phyloP scores from a whole-genome alignment of 2,113 vertebrate genomes.

The Orthonyx spaldingii region DNA sequence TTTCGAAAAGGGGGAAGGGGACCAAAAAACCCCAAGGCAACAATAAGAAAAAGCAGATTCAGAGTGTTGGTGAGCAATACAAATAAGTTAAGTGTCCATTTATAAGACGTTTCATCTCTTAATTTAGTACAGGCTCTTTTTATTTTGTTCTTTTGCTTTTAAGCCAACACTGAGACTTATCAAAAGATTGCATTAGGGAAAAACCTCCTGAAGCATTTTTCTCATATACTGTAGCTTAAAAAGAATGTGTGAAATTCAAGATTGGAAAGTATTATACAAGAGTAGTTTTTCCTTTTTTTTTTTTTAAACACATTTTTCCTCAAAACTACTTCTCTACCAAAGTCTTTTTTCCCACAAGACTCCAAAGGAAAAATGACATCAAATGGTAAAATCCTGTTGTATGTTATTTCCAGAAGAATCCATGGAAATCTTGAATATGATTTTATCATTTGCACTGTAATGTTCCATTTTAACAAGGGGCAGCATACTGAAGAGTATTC shows the following conservation, averaged over 20 bases:
- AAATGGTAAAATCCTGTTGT: slow-evolving; percentile 37
- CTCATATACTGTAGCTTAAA: background rate
- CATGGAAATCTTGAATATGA: slow-evolving; percentile 56
- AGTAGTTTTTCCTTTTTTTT: background rate
- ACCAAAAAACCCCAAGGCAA: background rate
- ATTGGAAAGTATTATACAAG: slow-evolving; percentile 50
- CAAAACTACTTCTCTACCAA: background rate
- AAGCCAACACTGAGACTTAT: slow-evolving; percentile 18
- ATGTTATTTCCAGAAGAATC: slow-evolving; percentile 54
- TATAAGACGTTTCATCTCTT: background rate
- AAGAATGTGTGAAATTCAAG: slow-evolving; percentile 43
- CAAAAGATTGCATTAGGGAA: slow-evolving; percentile 1
- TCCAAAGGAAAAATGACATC: slow-evolving; percentile 57
- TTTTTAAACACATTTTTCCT: slow-evolving; percentile 6
- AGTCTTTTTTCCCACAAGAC: background rate
- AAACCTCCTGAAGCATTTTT: slow-evolving; percentile 4
- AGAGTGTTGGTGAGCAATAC: background rate
- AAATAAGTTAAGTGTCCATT: background rate
- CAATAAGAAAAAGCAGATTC: background rate
- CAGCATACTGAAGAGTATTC: background rate
- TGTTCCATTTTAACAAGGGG: slow-evolving; percentile 32
- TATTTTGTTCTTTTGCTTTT: slow-evolving; percentile 4
- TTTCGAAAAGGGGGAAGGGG: background rate
- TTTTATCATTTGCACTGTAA: slow-evolving; percentile 41
- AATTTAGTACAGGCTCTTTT: background rate